Conservation (phyloP, 2,113 vertebrate species). For the Melanocharis versteri region DNA sequence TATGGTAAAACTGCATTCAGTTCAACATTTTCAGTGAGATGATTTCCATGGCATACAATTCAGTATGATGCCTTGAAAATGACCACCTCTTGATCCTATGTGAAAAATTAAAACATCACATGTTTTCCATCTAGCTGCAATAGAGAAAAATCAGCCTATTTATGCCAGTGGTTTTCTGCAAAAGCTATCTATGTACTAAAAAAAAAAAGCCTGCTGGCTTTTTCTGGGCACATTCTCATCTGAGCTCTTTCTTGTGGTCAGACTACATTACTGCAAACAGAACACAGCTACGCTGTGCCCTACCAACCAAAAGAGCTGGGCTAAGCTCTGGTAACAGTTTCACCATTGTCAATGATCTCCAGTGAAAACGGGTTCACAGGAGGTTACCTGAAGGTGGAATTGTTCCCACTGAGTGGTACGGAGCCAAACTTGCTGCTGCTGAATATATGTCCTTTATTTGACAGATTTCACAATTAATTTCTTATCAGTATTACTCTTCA, state of each 20-base stretch:
- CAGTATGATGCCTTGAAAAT: neutral
- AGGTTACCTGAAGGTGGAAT: neutral
- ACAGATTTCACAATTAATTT: neutral
- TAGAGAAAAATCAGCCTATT: neutral
- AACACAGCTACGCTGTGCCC: neutral
- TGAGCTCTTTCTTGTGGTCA: neutral
- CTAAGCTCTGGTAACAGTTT: neutral
- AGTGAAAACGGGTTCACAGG: neutral
- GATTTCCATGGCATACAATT: neutral
- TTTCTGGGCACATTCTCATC: conserved; percentile 4
- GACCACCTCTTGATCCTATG: fast-evolving
- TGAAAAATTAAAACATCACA: conserved; percentile 9
- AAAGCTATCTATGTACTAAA: neutral
- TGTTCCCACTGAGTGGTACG: neutral
- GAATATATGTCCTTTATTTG: neutral
- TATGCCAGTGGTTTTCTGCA: conserved; percentile 1
- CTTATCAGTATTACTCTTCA: neutral
- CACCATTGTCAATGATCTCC: neutral
- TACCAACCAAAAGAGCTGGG: neutral
- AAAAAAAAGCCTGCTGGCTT: neutral
- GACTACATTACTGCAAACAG: neutral
- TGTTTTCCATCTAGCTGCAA: neutral
- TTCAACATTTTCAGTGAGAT: neutral
- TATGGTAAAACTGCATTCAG: neutral
- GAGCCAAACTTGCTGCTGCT: neutral